phyloP scores from a whole-genome alignment of 2,113 vertebrate genomes.

The Apodemus sylvaticus region DNA sequence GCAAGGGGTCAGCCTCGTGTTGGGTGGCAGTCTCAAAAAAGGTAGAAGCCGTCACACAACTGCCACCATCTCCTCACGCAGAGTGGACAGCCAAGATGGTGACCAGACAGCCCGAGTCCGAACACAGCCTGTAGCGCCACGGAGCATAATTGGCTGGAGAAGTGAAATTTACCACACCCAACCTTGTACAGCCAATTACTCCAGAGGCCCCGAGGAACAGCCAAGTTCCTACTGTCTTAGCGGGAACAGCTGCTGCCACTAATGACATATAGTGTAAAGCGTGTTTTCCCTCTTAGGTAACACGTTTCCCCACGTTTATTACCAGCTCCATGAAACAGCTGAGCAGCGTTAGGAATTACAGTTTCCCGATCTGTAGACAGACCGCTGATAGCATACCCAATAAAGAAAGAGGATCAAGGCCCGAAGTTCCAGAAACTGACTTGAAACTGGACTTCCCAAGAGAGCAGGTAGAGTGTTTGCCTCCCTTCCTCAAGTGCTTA shows the following conservation, averaged over 20 bases:
- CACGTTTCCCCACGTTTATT: slow-evolving; percentile 23
- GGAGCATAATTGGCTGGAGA: neutral
- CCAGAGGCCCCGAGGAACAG: neutral
- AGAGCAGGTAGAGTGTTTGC: neutral
- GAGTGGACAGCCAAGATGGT: neutral
- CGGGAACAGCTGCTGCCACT: slow-evolving; percentile 7
- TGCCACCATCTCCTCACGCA: neutral
- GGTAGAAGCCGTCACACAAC: neutral
- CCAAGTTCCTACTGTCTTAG: neutral
- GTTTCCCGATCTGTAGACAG: neutral
- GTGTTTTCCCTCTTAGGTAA: slow-evolving; percentile 36
- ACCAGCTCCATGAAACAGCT: neutral
- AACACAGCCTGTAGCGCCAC: neutral
- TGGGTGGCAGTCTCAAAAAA: neutral
- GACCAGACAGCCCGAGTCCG: neutral
- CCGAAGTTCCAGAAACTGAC: slow-evolving; percentile 7
- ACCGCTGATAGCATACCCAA: neutral
- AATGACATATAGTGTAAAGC: neutral
- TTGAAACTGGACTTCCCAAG: neutral
- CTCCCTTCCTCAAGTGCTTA: neutral
- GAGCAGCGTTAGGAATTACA: neutral
- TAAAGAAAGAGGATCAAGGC: neutral
- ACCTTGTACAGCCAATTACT: neutral
- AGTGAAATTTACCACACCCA: neutral
- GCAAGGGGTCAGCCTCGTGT: neutral